These are phyloP conservation scores for Salvelinus namaycush DNA, from an alignment of 2,113 vertebrate genomes.

Conservation along the genomic window DNA sequence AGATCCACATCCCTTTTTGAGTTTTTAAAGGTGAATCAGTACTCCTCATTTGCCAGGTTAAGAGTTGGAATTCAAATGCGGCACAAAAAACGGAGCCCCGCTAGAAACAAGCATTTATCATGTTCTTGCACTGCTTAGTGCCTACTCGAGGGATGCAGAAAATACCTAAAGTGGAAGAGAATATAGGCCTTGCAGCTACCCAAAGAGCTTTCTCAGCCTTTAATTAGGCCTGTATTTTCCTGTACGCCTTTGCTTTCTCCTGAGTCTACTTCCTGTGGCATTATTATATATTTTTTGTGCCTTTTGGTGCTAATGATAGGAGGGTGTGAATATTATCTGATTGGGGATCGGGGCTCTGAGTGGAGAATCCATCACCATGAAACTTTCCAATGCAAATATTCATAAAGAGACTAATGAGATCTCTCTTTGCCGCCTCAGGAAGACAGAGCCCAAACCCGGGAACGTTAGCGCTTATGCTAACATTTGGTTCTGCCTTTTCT, in stretches of 20 bases:
- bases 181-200: constrained; percentile 31
- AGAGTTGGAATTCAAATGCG: constrained; percentile 31
- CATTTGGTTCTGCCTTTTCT: background rate
- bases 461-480: constrained; percentile 24
- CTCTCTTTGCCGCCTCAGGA: constrained; percentile 22
- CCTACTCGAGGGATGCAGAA: constrained; percentile 32
- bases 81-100: constrained; percentile 12
- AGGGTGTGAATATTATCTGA: constrained; percentile 4
- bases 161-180: constrained; percentile 28
- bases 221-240: constrained; percentile 61
- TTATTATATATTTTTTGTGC: background rate
- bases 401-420: constrained; percentile 62
- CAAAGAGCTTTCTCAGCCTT: constrained; percentile 52
- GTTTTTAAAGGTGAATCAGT: constrained; percentile 48
- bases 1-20: constrained; percentile 39
- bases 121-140: constrained; percentile 28
- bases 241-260: constrained; percentile 37
- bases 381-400: constrained; percentile 52
- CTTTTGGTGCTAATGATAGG: background rate
- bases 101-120: constrained; percentile 49
- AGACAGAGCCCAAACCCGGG: constrained; percentile 31
- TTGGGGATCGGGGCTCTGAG: background rate
- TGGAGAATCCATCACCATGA: background rate
- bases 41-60: constrained; percentile 53
- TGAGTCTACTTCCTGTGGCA: constrained; percentile 24